Evolutionary conservation across 2,888 invertebrate species (phyloP), one percentile per base, ranked within the genome.

Genomic region (Drosophila rubida): DNA sequence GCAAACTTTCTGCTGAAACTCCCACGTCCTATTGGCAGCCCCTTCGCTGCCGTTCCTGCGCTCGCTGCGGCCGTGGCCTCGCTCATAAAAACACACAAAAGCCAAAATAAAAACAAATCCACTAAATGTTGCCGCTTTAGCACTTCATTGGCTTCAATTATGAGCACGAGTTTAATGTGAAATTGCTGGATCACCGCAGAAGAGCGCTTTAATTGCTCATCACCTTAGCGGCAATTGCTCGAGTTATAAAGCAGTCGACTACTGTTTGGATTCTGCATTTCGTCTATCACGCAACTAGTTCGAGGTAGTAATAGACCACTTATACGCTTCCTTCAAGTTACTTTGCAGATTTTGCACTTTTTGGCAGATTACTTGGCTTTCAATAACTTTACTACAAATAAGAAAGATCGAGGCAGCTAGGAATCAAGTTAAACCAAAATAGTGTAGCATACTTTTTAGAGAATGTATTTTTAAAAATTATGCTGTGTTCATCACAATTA

Each of bases 81-180:
- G 35, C 35, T 37, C 35, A 14, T 37, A 37, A 37, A 37, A 37
- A 37, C 35, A 32, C 4, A 32, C 19, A 13, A 7, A 7, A 37
- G 2, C 13, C 35, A 13, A 37, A 37, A 37, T 37, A 37, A 37
- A 37, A 37, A 37, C 35, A 37, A 37, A 37, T 37, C 42, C 53
- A 59, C 76, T 79, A 71, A 82, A 82, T 79, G 80, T 75, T 82
- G 72, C 80, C 82, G 76, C 77, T 76, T 78, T 79, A 78, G 79
- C 82, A 82, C 80, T 61, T 82, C 82, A 79, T 75, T 69, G 77
- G 13, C 9, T 45, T 37, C 44, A 35, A 53, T 42, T 62, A 37
- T 37, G 14, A 37, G 35, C 35, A 37, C 35, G 35, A 37, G 35
- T 37, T 37, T 37, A 16, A 41, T 50, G 45, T 46, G 37, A 23